Evolutionary conservation across 2,888 invertebrate species (phyloP).

Genomic region (Heteropelma amictum): DNA sequence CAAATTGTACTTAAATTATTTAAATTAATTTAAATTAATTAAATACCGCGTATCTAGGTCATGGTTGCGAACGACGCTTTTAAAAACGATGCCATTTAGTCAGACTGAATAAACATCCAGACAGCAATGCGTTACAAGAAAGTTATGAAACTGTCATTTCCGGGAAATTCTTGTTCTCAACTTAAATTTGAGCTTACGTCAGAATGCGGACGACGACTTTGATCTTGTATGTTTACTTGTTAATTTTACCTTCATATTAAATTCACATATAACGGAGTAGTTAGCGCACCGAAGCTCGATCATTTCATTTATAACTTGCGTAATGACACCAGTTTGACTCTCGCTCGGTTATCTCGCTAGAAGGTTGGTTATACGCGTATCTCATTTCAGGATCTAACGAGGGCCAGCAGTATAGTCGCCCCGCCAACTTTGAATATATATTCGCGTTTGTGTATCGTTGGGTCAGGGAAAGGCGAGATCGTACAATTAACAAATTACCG

Average conservation of each 20-base stretch:
- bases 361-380: slow-evolving; percentile 55
- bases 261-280: slow-evolving; percentile 40
- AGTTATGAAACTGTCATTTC: too few relatives aligned
- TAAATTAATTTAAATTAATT: too few relatives aligned
- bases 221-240: background rate
- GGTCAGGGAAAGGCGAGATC: slow-evolving; percentile 48
- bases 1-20: too few relatives aligned
- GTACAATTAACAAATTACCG: slow-evolving; percentile 36
- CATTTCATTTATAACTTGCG: slow-evolving; percentile 41
- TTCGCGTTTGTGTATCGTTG: background rate
- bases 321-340: slow-evolving; percentile 23
- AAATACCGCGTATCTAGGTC: too few relatives aligned
- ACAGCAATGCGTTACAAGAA: background rate
- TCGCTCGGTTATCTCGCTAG: slow-evolving; percentile 13
- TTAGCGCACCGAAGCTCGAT: slow-evolving; percentile 35
- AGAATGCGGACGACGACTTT: too few relatives aligned
- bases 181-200: too few relatives aligned
- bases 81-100: too few relatives aligned
- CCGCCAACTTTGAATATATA: slow-evolving; percentile 13
- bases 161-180: too few relatives aligned
- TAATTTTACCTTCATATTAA: slow-evolving; percentile 12
- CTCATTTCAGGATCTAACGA: slow-evolving; percentile 64
- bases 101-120: too few relatives aligned
- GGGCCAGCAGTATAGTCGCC: slow-evolving; percentile 37
- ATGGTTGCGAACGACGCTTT: too few relatives aligned